phyloP scores from a whole-genome alignment of 2,888 invertebrate species.

The Chouioia cunea region DNA sequence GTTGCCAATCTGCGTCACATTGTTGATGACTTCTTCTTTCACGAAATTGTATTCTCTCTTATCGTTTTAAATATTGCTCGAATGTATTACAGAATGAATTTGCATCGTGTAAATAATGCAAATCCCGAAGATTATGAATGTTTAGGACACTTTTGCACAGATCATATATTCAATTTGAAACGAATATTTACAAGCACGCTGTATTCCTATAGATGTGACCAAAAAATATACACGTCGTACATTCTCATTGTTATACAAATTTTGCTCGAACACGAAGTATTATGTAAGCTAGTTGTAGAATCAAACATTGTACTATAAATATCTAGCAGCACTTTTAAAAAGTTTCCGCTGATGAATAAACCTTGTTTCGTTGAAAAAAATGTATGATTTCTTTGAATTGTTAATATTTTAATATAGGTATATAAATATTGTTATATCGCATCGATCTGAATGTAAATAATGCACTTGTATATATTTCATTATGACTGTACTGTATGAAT shows the following conservation, averaged over 20 bases:
- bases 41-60: background rate
- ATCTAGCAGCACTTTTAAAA: constrained; percentile 10
- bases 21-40: background rate
- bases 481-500: constrained; percentile 58
- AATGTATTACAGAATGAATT: background rate
- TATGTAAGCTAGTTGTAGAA: constrained; percentile 7
- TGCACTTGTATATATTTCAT: constrained; percentile 61
- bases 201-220: background rate
- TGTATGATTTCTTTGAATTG: constrained; percentile 54
- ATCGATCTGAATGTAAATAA: constrained; percentile 59
- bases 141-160: constrained; percentile 18
- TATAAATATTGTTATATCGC: constrained; percentile 56
- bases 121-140: background rate
- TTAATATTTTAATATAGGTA: constrained; percentile 45
- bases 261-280: constrained; percentile 23
- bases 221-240: constrained; percentile 6
- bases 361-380: constrained; percentile 60
- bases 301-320: constrained; percentile 37
- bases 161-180: constrained; percentile 23
- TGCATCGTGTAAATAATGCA: constrained; percentile 15
- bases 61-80: background rate
- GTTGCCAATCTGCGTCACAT: constrained; percentile 5
- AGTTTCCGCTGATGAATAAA: constrained; percentile 34
- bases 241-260: no score
- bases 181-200: constrained; percentile 27